A percentile compares a stretch with the other conserved stretches of the same genome.
phyloP scores from a whole-genome alignment of 2,888 invertebrate species.

The Lepidocyrtinus sp. region DNA sequence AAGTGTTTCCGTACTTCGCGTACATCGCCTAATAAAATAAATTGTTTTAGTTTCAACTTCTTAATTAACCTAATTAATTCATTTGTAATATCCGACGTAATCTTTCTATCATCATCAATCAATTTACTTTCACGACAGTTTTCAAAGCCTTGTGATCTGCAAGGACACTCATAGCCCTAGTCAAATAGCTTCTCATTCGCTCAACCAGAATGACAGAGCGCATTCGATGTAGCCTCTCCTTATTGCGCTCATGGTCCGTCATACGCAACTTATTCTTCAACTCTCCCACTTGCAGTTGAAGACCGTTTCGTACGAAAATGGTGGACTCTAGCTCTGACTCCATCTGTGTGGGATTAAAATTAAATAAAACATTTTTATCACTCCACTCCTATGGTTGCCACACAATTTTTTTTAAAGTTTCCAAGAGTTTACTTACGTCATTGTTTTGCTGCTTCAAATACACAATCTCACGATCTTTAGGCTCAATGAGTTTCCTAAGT shows the following conservation, averaged over 20 bases:
- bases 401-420: neutral
- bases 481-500: constrained; percentile 88
- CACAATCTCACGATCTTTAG: constrained; percentile 87
- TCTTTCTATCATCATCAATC: too few relatives aligned
- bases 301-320: constrained; percentile 70
- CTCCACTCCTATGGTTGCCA: neutral
- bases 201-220: constrained; percentile 74
- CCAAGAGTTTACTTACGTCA: constrained; percentile 73
- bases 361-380: constrained; percentile 2
- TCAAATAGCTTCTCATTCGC: constrained; percentile 86
- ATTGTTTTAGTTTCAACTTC: neutral
- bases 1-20: constrained; percentile 66
- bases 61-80: too few relatives aligned
- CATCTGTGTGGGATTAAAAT: too few relatives aligned
- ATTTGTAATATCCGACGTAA: too few relatives aligned
- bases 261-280: constrained; percentile 84
- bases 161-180: constrained; percentile 83
- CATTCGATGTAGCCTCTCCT: constrained; percentile 78
- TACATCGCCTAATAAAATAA: constrained; percentile 60
- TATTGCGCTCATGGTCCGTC: constrained; percentile 80
- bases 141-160: constrained; percentile 82
- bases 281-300: constrained; percentile 84
- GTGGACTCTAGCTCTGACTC: constrained; percentile 82
- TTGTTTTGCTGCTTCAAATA: constrained; percentile 86
- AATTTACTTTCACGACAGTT: constrained; percentile 74